Evolutionary conservation across 1,140 invertebrate genomes (phyloP), one percentile per base, ranked within the genome.

Genomic region (Formica exsecta): DNA sequence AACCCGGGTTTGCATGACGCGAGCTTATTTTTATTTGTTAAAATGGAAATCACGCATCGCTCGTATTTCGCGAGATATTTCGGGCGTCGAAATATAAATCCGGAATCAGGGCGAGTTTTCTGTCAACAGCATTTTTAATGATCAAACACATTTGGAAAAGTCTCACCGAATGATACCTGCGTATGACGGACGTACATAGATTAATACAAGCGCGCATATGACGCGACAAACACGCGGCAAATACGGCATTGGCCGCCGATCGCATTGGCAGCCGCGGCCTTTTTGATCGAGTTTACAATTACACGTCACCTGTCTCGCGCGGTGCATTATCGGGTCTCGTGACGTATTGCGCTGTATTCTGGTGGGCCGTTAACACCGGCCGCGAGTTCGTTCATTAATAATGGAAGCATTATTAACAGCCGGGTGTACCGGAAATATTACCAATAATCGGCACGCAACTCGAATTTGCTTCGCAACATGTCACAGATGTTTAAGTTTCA

Each of bases 401-500:
- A 91, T 81, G 87, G 87, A 89, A 85, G 88, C 89, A 83, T 91
- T 91, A 91, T 91, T 91, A 91, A 91, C 79, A 88, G 51, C 41
- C 85, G 61, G 51, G 22, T 64, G 79, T 76, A 77, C 73, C 74
- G 74, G 90, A 90, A 90, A 87, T 90, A 87, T 90, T 85, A 44
- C 29, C 62, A 41, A 68, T 87, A 89, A 90, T 90, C 85, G 86
- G 66, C 77, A 73, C 79, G 62, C 64, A 62, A 61, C 32, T 22
- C 68, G 62, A 66, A 74, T 89, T 89, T 86, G 86, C 74, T 89
- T 89, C 73, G 77, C 61, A 51, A 25, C 77, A 32, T 61, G 79
- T 80, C 77, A 57, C 16, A 29, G 32, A 59, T 48, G 51, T 73
- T 73, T 73, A 74, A 83, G 62, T 74, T 25, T 61, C 29, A 13